Evolutionary conservation across 2,113 vertebrate genomes (phyloP).

Genomic region (Scomber japonicus): DNA sequence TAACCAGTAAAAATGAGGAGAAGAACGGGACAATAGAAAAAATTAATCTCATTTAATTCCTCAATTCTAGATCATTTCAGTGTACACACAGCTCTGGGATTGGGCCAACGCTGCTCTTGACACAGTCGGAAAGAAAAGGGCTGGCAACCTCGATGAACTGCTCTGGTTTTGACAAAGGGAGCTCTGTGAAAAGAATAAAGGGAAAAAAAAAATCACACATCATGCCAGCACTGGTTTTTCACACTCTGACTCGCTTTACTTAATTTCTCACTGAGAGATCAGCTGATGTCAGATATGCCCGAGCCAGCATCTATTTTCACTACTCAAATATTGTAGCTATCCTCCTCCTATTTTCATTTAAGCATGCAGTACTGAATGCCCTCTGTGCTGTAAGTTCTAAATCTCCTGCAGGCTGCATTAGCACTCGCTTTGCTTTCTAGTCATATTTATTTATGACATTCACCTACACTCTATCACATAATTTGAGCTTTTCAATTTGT

Average conservation of each 20-base stretch:
- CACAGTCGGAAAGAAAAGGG: conserved; percentile 71
- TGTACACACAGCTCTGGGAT: conserved; percentile 67
- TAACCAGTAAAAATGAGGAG: background rate
- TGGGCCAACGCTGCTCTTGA: conserved; percentile 35
- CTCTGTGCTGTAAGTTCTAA: conserved; percentile 37
- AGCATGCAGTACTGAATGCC: conserved; percentile 29
- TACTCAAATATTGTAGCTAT: conserved; percentile 51
- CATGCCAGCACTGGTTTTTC: conserved; percentile 44
- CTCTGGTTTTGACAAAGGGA: conserved; percentile 71
- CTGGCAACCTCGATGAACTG: conserved; percentile 81
- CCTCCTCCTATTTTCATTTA: conserved; percentile 52
- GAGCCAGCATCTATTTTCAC: conserved; percentile 64
- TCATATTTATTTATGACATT: conserved; percentile 67
- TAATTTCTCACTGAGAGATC: conserved; percentile 58
- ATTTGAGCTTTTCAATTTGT: conserved; percentile 50
- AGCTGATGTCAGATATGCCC: conserved; percentile 62
- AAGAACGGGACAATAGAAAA: background rate
- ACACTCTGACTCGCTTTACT: conserved; percentile 34
- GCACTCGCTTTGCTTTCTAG: conserved; percentile 28
- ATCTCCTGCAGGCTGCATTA: conserved; percentile 47
- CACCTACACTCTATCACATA: conserved; percentile 52
- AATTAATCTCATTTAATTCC: background rate
- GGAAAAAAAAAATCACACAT: conserved; percentile 22
- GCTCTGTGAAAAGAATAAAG: conserved; percentile 63
- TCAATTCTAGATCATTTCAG: conserved; percentile 28